A percentile compares a stretch with the other conserved stretches of the same genome.
Evolutionary conservation across 2,113 vertebrate genomes (phyloP).

Genomic region (Chiloscyllium plagiosum): DNA sequence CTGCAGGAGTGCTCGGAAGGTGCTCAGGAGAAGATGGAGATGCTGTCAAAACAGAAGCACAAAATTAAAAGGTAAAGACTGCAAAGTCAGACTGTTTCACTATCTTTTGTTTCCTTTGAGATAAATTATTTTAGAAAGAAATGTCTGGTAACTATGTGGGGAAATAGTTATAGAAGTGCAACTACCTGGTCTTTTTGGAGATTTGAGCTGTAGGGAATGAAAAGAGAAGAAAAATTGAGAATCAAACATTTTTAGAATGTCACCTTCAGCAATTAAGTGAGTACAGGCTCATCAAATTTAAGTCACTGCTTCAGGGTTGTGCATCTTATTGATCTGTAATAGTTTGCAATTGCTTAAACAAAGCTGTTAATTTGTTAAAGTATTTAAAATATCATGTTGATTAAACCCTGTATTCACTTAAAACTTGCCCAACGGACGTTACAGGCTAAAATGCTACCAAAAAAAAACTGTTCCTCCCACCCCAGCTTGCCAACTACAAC

Average conservation of each 20-base stretch:
- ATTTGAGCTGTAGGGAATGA: constrained; percentile 78
- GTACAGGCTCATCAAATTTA: neutral
- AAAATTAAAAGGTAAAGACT: neutral
- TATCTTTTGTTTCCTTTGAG: too few relatives aligned
- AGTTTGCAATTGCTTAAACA: neutral
- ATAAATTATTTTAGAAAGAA: neutral
- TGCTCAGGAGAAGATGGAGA: constrained; percentile 90
- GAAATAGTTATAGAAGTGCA: constrained; percentile 37
- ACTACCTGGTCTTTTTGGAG: constrained; percentile 93
- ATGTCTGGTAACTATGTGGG: neutral
- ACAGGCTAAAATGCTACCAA: neutral
- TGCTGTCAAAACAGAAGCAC: constrained; percentile 52
- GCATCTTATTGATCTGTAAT: neutral
- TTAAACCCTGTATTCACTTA: neutral
- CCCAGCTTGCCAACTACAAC: neutral
- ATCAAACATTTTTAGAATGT: neutral
- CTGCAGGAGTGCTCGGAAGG: constrained; percentile 75
- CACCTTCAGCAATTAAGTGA: neutral
- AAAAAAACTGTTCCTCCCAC: neutral
- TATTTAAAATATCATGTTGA: neutral
- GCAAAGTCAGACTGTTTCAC: neutral
- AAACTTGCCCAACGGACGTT: neutral
- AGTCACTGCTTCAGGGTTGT: neutral
- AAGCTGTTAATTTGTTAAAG: neutral
- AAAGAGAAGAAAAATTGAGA: constrained; percentile 43